phyloP scores from a whole-genome alignment of 2,797 vertebrate genomes.

The Gallinago stenura region DNA sequence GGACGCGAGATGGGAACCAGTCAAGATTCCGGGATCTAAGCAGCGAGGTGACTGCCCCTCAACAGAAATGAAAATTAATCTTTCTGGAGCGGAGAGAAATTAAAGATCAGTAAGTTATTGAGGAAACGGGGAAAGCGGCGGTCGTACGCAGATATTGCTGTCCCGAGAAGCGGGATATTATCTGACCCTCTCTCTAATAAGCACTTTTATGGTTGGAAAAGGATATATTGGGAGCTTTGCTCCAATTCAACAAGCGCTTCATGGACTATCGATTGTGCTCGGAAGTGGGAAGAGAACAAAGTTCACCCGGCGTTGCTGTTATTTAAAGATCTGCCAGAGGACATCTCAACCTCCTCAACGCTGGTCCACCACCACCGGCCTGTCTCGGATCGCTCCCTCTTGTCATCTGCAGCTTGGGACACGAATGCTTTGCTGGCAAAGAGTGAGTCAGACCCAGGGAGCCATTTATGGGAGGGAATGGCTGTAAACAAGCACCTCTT shows the following conservation, averaged over 20 bases:
- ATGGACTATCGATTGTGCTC: constrained; percentile 15
- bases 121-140: not conserved
- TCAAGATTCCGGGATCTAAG: not conserved
- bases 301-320: not conserved
- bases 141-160: not conserved
- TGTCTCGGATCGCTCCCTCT: not conserved
- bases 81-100: not conserved
- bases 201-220: not conserved
- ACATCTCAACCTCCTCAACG: not conserved
- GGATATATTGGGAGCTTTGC: not conserved
- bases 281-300: not conserved
- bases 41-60: not conserved
- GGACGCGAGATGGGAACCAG: not conserved
- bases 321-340: not conserved
- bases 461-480: not conserved
- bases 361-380: not conserved
- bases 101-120: not conserved
- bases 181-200: not conserved
- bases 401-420: not conserved
- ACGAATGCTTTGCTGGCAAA: not conserved
- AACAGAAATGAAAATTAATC: not conserved
- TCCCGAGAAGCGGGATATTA: not conserved
- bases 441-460: not conserved
- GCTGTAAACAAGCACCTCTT: not conserved
- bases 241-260: not conserved